Conservation (phyloP, 2,888 invertebrate genomes). For the Drosophila mimetica region DNA sequence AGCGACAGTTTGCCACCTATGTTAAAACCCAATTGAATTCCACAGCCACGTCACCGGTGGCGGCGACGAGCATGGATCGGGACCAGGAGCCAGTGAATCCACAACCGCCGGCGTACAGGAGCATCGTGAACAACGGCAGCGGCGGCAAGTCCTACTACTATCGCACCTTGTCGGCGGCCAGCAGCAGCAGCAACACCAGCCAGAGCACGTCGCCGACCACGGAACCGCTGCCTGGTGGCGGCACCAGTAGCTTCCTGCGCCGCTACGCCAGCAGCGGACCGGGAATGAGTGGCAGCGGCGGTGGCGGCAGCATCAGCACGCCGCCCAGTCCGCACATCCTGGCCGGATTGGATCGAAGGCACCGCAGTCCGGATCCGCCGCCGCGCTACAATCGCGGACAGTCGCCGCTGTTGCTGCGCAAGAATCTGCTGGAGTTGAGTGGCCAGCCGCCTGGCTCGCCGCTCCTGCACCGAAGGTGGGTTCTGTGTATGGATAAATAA, state of each 20-base stretch:
- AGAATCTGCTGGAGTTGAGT: slow-evolving; percentile 86
- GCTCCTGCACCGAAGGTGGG: slow-evolving; percentile 86
- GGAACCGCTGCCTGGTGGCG: slow-evolving; percentile 53
- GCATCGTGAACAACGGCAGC: slow-evolving; percentile 53
- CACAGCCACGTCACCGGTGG: slow-evolving; percentile 63
- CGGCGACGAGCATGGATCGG: slow-evolving; percentile 8
- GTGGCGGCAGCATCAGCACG: slow-evolving; percentile 53
- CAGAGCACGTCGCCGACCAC: slow-evolving; percentile 80
- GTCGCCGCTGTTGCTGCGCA: slow-evolving; percentile 86
- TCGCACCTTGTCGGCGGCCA: slow-evolving; percentile 77
- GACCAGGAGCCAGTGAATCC: slow-evolving; percentile 19
- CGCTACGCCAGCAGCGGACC: slow-evolving; percentile 72
- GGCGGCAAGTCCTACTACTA: slow-evolving; percentile 71
- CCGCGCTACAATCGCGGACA: slow-evolving; percentile 85
- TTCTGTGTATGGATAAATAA: not conserved
- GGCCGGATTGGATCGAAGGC: slow-evolving; percentile 83
- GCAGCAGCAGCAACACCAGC: slow-evolving; percentile 74
- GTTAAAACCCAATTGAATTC: slow-evolving; percentile 90
- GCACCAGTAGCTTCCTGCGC: slow-evolving; percentile 60
- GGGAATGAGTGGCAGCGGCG: slow-evolving; percentile 23
- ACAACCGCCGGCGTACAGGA: slow-evolving; percentile 59
- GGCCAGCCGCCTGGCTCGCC: slow-evolving; percentile 85
- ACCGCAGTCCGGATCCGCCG: slow-evolving; percentile 87
- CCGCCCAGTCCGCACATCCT: slow-evolving; percentile 79
- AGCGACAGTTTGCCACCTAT: slow-evolving; percentile 93